Evolutionary conservation across 2,113 vertebrate species (phyloP).

Genomic region (Gadus chalcogrammus): DNA sequence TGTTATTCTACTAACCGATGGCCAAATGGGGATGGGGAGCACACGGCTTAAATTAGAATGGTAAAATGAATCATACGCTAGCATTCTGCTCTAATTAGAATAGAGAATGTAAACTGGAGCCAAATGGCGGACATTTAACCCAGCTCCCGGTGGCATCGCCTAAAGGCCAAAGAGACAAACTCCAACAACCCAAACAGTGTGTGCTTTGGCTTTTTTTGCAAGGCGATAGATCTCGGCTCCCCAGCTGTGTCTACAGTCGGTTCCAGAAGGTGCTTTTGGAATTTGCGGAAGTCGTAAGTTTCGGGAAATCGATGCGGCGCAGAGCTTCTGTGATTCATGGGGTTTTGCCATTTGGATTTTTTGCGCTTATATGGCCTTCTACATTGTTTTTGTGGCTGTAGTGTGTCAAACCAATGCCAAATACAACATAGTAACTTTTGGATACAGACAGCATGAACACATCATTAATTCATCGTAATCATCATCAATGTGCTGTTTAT

Average conservation of each 20-base stretch:
- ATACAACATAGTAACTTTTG: too few species aligned
- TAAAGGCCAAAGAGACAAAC: constrained; percentile 52
- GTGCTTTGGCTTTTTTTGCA: neutral
- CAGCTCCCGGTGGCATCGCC: constrained; percentile 42
- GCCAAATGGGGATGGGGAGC: constrained; percentile 24
- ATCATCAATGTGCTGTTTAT: too few species aligned
- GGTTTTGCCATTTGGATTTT: too few species aligned
- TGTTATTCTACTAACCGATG: constrained; percentile 32
- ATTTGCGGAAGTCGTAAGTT: constrained; percentile 4
- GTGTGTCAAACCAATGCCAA: too few species aligned
- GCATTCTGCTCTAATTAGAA: constrained; percentile 43
- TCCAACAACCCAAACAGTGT: constrained; percentile 23
- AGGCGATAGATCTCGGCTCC: neutral
- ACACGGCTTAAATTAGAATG: constrained; percentile 33
- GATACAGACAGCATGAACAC: too few species aligned
- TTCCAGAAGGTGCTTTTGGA: neutral
- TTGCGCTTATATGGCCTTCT: too few species aligned
- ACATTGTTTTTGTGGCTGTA: too few species aligned
- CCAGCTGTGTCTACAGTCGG: neutral
- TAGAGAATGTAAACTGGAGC: constrained; percentile 37
- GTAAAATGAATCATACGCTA: constrained; percentile 42
- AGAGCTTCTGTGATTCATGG: too few species aligned
- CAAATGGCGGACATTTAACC: constrained; percentile 48
- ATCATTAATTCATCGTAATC: too few species aligned
- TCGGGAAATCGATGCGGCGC: constrained; percentile 11